phyloP scores from a whole-genome alignment of 2,797 vertebrate species.

The Sebastolobus altivelis region DNA sequence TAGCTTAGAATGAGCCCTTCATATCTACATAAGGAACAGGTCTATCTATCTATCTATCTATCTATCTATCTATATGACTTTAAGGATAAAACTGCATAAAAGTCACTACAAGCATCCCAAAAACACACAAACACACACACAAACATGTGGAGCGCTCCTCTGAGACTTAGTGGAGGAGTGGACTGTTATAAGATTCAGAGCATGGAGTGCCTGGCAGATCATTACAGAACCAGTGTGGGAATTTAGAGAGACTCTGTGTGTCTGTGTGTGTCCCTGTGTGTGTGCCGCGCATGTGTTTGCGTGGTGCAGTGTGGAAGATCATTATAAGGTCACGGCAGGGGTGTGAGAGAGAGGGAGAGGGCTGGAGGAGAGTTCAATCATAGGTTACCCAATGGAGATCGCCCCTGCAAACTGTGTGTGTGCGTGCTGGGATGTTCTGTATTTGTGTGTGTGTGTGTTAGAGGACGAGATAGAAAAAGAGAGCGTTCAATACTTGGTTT shows the following conservation, averaged over 20 bases:
- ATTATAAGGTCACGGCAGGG: conserved; percentile 71
- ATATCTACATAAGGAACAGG: too few relatives aligned
- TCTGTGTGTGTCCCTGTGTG: not conserved
- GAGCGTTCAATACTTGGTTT: conserved; percentile 33
- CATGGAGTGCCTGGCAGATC: conserved; percentile 64
- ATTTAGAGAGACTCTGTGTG: conserved; percentile 36
- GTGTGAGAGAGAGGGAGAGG: conserved; percentile 36
- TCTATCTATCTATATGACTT: not conserved
- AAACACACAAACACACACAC: not conserved
- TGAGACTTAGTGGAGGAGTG: conserved; percentile 51
- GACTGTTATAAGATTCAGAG: conserved; percentile 70
- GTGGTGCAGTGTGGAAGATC: conserved; percentile 43
- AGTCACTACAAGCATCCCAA: conserved; percentile 4
- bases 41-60: too few relatives aligned
- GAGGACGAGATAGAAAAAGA: conserved; percentile 13
- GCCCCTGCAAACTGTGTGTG: conserved; percentile 19
- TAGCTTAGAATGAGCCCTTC: too few relatives aligned
- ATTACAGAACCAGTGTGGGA: conserved; percentile 64
- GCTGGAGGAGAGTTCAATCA: conserved; percentile 55
- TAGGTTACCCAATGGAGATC: conserved; percentile 49
- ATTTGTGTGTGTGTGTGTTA: not conserved
- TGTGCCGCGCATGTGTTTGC: conserved; percentile 13
- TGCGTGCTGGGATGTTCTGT: not conserved
- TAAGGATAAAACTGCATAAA: conserved; percentile 1
- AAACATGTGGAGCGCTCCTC: not conserved